These are phyloP conservation scores for Aleiodes leptofemur DNA, from an alignment of 2,888 invertebrate species.

Conservation along the genomic window DNA sequence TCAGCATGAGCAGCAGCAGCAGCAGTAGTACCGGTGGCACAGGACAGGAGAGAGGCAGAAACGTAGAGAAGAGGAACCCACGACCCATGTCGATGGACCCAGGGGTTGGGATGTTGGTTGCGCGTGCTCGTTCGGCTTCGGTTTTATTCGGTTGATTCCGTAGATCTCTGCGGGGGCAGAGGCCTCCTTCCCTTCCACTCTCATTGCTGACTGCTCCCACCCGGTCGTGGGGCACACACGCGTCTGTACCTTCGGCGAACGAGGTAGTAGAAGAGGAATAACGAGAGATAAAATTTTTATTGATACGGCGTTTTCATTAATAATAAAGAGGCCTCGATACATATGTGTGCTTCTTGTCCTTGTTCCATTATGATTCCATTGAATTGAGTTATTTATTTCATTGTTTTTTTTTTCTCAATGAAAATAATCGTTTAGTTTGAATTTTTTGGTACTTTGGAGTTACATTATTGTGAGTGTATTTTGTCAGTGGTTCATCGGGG, in stretches of 20 bases:
- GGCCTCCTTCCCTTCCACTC: slow-evolving; percentile 54
- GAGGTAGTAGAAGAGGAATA: slow-evolving; percentile 47
- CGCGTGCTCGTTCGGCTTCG: slow-evolving; percentile 62
- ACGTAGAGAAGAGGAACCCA: slow-evolving; percentile 1
- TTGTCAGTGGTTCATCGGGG: neutral
- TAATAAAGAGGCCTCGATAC: neutral
- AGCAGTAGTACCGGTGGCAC: slow-evolving; percentile 13
- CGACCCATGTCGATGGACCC: slow-evolving; percentile 44
- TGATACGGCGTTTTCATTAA: slow-evolving; percentile 13
- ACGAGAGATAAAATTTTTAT: slow-evolving; percentile 20
- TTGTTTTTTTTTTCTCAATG: no score
- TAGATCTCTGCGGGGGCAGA: slow-evolving; percentile 74
- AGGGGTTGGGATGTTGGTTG: slow-evolving; percentile 47
- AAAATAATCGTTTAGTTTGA: no score
- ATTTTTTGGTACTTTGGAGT: no score
- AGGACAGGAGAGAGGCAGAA: slow-evolving; percentile 18
- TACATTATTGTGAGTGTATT: neutral
- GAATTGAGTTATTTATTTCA: no score
- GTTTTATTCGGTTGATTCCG: slow-evolving; percentile 65
- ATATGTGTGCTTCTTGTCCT: neutral
- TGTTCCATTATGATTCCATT: no score
- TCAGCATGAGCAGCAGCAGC: slow-evolving; percentile 34
- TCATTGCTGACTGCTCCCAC: slow-evolving; percentile 48
- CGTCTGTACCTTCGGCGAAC: slow-evolving; percentile 60
- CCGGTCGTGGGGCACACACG: slow-evolving; percentile 61